phyloP scores from a whole-genome alignment of 2,797 vertebrate genomes.

The Danio choprae region DNA sequence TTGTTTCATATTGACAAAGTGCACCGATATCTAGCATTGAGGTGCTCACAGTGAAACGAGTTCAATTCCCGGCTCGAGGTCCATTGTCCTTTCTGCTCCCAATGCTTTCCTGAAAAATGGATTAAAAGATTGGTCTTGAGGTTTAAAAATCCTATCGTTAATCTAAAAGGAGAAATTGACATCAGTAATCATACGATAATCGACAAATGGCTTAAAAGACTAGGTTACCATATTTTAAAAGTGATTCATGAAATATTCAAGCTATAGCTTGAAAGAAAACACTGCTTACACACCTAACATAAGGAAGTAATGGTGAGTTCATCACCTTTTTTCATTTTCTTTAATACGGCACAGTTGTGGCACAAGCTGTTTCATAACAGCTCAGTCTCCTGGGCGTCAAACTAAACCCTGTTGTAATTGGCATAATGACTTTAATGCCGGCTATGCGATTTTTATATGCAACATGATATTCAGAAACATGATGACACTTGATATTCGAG shows the following conservation, averaged over 20 bases:
- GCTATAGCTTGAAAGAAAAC: neutral
- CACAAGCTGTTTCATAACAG: constrained; percentile 2
- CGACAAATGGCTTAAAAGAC: no score
- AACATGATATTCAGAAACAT: constrained; percentile 28
- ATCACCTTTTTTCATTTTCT: constrained; percentile 20
- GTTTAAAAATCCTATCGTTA: no score
- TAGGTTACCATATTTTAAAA: neutral
- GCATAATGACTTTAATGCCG: constrained; percentile 14
- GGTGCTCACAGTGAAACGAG: no score
- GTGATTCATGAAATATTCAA: constrained; percentile 13
- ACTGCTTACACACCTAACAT: neutral
- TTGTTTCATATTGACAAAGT: no score
- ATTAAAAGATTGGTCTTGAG: no score
- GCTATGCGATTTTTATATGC: constrained; percentile 7
- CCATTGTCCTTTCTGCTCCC: no score
- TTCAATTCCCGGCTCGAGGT: no score
- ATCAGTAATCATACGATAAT: no score
- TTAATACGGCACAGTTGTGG: constrained; percentile 2
- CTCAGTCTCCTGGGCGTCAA: constrained; percentile 5
- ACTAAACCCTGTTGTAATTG: constrained; percentile 26
- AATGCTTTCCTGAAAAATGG: no score
- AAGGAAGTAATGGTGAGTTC: neutral
- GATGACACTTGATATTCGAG: neutral
- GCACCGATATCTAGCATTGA: no score
- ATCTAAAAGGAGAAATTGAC: no score